These are phyloP conservation scores for Barypeithes pellucidus DNA, from an alignment of 2,888 invertebrate genomes.

Conservation along the genomic window DNA sequence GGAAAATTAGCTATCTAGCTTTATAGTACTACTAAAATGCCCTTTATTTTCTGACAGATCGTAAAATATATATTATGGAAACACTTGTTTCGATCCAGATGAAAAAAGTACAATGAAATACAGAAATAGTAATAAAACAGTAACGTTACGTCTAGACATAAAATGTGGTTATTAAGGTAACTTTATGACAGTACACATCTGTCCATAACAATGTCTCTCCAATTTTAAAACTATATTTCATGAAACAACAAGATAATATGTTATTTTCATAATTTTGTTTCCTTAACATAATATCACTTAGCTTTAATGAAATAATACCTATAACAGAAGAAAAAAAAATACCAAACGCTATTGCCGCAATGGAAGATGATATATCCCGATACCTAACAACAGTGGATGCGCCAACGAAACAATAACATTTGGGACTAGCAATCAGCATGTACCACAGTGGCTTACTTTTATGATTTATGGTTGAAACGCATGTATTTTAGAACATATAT, in stretches of 20 bases:
- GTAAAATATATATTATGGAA: not conserved
- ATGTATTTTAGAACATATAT: not conserved
- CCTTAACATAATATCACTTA: too few relatives aligned
- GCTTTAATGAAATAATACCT: too few relatives aligned
- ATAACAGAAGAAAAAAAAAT: too few relatives aligned
- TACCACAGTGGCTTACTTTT: not conserved
- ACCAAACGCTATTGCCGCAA: too few relatives aligned
- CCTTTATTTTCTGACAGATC: not conserved
- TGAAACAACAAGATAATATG: too few relatives aligned
- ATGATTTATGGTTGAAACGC: constrained; percentile 13
- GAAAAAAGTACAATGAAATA: not conserved
- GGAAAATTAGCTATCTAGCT: too few relatives aligned
- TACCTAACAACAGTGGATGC: not conserved
- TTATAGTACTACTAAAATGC: too few relatives aligned
- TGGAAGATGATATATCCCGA: not conserved
- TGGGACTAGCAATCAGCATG: constrained; percentile 8
- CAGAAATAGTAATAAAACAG: not conserved
- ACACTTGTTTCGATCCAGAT: not conserved
- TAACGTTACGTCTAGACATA: not conserved
- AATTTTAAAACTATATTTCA: too few relatives aligned
- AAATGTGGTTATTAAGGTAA: not conserved
- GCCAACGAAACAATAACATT: constrained; percentile 15
- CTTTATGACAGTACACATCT: too few relatives aligned
- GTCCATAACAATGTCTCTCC: too few relatives aligned
- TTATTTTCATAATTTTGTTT: too few relatives aligned